Percentiles rank a stretch among this genome's conserved stretches.
Conservation (phyloP, 2,888 invertebrate genomes). For the Lomographa bimaculata region DNA sequence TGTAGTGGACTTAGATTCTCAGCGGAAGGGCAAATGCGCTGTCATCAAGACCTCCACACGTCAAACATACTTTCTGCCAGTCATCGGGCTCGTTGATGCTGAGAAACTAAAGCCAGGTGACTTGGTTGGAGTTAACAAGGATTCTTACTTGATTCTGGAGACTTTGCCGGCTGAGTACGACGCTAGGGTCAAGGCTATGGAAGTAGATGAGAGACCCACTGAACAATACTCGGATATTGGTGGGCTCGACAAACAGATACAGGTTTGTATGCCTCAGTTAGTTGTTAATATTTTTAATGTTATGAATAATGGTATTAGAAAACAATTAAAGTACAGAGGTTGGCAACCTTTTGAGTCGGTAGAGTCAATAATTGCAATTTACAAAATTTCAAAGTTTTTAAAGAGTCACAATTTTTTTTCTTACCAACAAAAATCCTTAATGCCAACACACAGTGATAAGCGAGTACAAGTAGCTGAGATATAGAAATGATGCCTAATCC, state of each 20-base stretch:
- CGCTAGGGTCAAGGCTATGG: conserved; percentile 99
- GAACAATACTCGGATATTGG: conserved; percentile 99
- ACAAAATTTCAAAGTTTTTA: no score
- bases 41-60: conserved; percentile 99
- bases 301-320: no score
- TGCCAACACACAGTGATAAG: no score
- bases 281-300: no score
- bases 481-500: no score
- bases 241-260: conserved; percentile 99
- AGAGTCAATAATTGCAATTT: no score
- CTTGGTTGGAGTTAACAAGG: conserved; percentile 96
- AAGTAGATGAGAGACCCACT: conserved; percentile 99
- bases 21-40: conserved; percentile 99
- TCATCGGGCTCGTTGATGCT: conserved; percentile 98
- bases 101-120: conserved; percentile 99
- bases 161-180: conserved; percentile 98
- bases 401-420: no score
- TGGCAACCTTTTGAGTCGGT: no score
- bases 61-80: conserved; percentile 99
- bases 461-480: no score
- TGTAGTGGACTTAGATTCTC: conserved; percentile 98
- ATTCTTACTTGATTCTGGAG: conserved; percentile 98
- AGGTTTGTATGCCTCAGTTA: conserved; percentile 51
- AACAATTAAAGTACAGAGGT: no score
- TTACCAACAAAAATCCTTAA: no score